Conservation (phyloP, 2,888 invertebrate species). For the Nephrotoma appendiculata region DNA sequence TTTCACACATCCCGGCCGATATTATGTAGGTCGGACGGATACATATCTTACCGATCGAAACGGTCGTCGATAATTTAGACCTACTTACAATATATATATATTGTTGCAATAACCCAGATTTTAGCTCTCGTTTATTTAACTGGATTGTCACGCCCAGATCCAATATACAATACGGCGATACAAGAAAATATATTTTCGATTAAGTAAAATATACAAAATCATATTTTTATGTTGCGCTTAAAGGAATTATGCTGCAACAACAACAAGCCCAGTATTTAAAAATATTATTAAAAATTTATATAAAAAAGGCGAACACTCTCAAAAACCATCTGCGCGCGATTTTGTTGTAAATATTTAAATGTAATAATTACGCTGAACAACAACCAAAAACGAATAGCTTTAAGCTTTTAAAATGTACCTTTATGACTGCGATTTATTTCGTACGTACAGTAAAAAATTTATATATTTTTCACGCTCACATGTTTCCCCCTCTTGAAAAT, state of each 20-base stretch:
- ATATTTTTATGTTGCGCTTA: neutral
- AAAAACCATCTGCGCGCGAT: neutral
- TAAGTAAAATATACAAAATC: neutral
- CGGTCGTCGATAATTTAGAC: neutral
- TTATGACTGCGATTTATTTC: neutral
- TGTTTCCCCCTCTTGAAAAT: neutral
- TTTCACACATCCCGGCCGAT: neutral
- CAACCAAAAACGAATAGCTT: neutral
- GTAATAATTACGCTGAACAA: neutral
- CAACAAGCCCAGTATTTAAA: neutral
- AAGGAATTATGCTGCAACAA: neutral
- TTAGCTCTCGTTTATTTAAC: neutral
- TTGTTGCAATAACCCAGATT: neutral
- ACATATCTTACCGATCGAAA: neutral
- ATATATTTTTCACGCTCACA: neutral
- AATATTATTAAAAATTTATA: neutral
- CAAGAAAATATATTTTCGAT: neutral
- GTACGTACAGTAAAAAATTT: neutral
- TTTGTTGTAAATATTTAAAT: neutral
- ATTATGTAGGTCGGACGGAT: neutral
- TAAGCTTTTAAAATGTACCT: neutral
- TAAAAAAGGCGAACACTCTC: neutral
- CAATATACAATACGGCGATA: neutral
- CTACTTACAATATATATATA: neutral
- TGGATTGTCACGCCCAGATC: neutral